These are phyloP conservation scores for Crotophaga sulcirostris DNA, from an alignment of 2,113 vertebrate species.

Conservation along the genomic window DNA sequence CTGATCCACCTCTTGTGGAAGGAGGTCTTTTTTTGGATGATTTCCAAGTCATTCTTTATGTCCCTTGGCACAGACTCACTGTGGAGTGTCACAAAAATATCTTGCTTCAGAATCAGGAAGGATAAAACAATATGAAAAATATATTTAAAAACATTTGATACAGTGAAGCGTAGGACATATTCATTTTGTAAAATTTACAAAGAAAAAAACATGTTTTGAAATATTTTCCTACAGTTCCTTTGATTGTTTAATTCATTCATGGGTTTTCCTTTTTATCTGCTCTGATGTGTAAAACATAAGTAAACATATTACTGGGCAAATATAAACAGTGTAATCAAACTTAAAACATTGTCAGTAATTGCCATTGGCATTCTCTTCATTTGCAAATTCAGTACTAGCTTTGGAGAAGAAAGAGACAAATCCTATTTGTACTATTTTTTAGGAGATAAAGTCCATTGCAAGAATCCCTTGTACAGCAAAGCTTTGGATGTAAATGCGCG, in stretches of 20 bases:
- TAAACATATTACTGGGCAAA: background rate
- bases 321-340: background rate
- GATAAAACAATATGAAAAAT: background rate
- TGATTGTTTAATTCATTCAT: background rate
- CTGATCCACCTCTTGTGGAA: background rate
- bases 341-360: background rate
- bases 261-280: background rate
- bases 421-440: background rate
- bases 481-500: background rate
- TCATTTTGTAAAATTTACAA: background rate
- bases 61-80: background rate
- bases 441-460: background rate
- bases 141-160: background rate
- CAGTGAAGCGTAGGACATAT: background rate
- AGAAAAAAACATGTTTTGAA: background rate
- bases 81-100: background rate
- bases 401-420: slow-evolving; percentile 11
- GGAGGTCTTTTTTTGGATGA: background rate
- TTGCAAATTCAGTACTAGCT: background rate
- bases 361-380: background rate
- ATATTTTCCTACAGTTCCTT: background rate
- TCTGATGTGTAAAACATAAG: background rate
- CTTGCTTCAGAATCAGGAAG: slow-evolving; percentile 7
- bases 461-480: background rate
- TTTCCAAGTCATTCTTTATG: slow-evolving; percentile 7